A percentile compares a stretch with the other conserved stretches of the same genome.
Evolutionary conservation across 2,888 invertebrate genomes (phyloP).

Genomic region (Diogma glabrata): DNA sequence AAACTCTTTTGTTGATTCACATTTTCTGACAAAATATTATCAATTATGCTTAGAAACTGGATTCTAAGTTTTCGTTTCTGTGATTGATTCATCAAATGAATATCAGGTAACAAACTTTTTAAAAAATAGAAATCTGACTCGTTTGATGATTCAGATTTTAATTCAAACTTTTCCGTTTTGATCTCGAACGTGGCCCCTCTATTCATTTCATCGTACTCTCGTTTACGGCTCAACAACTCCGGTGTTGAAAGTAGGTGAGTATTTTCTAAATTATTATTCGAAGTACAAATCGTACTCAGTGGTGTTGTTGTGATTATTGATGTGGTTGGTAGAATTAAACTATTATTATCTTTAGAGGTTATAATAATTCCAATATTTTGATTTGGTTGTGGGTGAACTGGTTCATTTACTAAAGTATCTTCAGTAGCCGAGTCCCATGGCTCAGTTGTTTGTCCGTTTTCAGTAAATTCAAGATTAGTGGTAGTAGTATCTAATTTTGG

Average conservation of each 20-base stretch:
- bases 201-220: neutral
- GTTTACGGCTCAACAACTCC: neutral
- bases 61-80: slow-evolving; percentile 44
- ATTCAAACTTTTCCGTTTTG: neutral
- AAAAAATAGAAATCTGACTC: slow-evolving; percentile 34
- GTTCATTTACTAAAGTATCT: neutral
- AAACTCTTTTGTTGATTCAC: too few species aligned
- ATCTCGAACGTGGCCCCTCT: neutral
- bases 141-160: neutral
- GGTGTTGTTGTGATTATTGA: neutral
- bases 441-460: neutral
- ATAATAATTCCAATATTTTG: neutral
- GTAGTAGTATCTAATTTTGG: neutral
- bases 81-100: slow-evolving; percentile 37
- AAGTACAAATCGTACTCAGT: neutral
- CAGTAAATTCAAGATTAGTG: neutral
- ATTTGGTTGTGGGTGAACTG: too few species aligned
- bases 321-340: neutral
- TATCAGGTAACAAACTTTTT: slow-evolving; percentile 42
- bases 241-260: neutral
- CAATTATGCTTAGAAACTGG: slow-evolving; percentile 39
- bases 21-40: slow-evolving; percentile 20
- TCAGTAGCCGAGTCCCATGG: neutral
- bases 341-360: slow-evolving; percentile 4
- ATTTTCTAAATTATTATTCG: neutral